Base-by-base conservation (phyloP, 1,140 invertebrate genomes). In the Nixonia krombeini region DNA sequence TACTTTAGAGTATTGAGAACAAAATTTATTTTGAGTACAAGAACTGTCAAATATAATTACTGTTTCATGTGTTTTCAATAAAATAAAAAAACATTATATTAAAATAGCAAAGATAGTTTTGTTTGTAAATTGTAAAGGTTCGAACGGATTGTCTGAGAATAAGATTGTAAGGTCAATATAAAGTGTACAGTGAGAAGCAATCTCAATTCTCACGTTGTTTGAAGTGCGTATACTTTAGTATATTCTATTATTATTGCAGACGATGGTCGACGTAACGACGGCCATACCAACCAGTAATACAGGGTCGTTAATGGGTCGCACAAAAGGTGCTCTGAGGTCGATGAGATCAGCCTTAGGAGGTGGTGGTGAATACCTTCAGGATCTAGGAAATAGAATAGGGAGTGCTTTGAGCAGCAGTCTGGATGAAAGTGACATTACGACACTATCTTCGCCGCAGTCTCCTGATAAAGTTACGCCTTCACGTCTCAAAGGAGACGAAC, bases 321-420 rank as follows among this genome's bases (percentile, higher is more conserved):
- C 83, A 26, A 79, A 69, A 72, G 82, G 81, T 49, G 82, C 83
- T 33, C 65, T 85, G 13, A 83, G 72, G 35, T 82, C 83, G 8
- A 79, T 85, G 72, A 73, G 77, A 44, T 81, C 83, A 7, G 82
- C 76, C 29, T 55, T 85, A 18, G 84, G 82, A 15, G 84, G 74
- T 35, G 78, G 82, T 18, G 77, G 82, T 9, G 83, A 84, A 52
- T 85, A 85, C 52, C 75, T 85, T 7, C 84, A 85, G 42, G 84
- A 81, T 51, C 62, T 85, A 17, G 75, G 84, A 18, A 85, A 71
- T 23, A 78, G 77, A 64, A 80, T 85, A 68, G 82, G 82, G 37
- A 80, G 82, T 13, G 84, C 80, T 40, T 57, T 85, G 8, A 84
- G 80, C 35, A 85, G 72, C 49, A 85, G 83, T 58, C 72, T 84